Evolutionary conservation across 2,888 invertebrate species (phyloP).

Genomic region (Liopterus haemorrhoidalis): DNA sequence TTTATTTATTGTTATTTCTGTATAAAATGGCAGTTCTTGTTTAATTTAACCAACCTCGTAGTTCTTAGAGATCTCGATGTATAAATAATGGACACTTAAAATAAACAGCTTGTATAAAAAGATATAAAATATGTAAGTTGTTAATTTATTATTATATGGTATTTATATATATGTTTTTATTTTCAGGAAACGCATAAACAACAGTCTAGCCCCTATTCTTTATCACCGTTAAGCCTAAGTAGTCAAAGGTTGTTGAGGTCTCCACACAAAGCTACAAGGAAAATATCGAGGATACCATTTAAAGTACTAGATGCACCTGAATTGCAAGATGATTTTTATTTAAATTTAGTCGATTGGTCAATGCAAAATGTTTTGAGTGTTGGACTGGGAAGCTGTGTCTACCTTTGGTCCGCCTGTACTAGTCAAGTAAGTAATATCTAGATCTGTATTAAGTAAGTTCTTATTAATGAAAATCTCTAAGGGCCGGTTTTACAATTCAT

Average conservation of each 20-base stretch:
- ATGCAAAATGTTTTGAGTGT: conserved; percentile 98
- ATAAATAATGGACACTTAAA: too few species aligned
- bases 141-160: too few species aligned
- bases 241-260: conserved; percentile 91
- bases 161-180: too few species aligned
- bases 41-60: too few species aligned
- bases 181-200: conserved; percentile 65
- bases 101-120: too few species aligned
- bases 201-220: conserved; percentile 79
- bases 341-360: conserved; percentile 99
- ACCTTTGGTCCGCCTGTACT: conserved; percentile 98
- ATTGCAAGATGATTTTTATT: conserved; percentile 96
- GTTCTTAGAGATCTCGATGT: too few species aligned
- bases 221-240: conserved; percentile 92
- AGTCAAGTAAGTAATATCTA: conserved; percentile 75
- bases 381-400: conserved; percentile 95
- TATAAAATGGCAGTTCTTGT: too few species aligned
- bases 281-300: conserved; percentile 97
- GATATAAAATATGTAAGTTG: too few species aligned
- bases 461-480: not conserved
- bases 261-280: conserved; percentile 94
- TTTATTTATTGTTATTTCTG: too few species aligned
- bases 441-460: not conserved
- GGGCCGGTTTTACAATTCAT: too few species aligned
- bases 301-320: conserved; percentile 96